Percentiles rank a stretch among this genome's conserved stretches.
phyloP scores from a whole-genome alignment of 1,140 invertebrate genomes.

The Wiebesia pumilae region DNA sequence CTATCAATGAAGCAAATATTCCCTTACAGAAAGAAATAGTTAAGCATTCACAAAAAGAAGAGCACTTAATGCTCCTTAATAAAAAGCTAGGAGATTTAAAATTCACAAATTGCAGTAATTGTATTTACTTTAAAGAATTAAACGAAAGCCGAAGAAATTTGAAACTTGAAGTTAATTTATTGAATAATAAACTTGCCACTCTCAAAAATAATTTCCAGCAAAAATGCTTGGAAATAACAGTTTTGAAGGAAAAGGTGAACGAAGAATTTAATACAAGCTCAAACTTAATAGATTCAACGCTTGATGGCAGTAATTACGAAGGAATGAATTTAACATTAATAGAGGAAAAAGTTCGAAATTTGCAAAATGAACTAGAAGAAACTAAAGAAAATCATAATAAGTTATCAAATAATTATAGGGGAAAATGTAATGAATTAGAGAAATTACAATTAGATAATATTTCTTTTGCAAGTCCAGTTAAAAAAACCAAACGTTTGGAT shows the following conservation, averaged over 20 bases:
- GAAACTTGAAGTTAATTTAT: conserved; percentile 61
- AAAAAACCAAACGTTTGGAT: conserved; percentile 13
- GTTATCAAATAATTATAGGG: conserved; percentile 53
- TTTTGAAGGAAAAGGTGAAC: conserved; percentile 57
- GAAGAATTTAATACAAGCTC: conserved; percentile 60
- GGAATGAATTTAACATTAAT: conserved; percentile 56
- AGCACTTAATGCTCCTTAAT: conserved; percentile 56
- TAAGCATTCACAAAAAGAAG: conserved; percentile 53
- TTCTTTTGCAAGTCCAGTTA: neutral
- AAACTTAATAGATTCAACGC: conserved; percentile 30
- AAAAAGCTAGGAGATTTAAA: conserved; percentile 61
- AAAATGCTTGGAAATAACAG: conserved; percentile 56
- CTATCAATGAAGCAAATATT: conserved; percentile 17
- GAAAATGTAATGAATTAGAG: conserved; percentile 61
- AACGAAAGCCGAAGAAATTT: conserved; percentile 57
- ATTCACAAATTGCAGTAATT: conserved; percentile 59
- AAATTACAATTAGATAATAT: conserved; percentile 48
- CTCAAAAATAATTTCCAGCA: conserved; percentile 62
- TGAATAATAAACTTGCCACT: conserved; percentile 59
- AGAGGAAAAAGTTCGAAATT: conserved; percentile 58
- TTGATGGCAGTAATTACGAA: conserved; percentile 55
- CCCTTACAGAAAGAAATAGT: conserved; percentile 52
- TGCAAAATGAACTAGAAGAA: conserved; percentile 57
- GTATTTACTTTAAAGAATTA: conserved; percentile 59
- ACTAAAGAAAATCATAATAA: conserved; percentile 56